Evolutionary conservation across 1,140 invertebrate genomes (phyloP).

Genomic region (Drosophila sp.): DNA sequence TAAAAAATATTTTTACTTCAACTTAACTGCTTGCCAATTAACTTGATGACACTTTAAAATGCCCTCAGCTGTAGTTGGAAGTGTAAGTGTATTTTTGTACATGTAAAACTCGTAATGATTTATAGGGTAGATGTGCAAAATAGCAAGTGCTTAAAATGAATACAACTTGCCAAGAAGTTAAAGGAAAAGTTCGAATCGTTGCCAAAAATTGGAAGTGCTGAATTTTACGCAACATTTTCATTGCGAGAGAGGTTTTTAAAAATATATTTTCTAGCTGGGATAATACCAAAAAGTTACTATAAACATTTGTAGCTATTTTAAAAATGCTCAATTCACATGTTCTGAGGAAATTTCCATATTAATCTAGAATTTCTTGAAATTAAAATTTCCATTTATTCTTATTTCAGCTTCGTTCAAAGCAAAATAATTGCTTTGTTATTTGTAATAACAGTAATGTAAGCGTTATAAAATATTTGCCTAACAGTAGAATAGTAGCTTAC

Average conservation of each 20-base stretch:
- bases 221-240: not conserved
- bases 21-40: constrained; percentile 50
- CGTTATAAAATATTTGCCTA: not conserved
- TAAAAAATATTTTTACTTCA: constrained; percentile 32
- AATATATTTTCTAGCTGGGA: not conserved
- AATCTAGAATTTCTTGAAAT: too few species aligned
- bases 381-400: too few species aligned
- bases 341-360: too few species aligned
- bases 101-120: constrained; percentile 43
- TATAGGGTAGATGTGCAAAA: constrained; percentile 39
- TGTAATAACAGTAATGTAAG: not conserved
- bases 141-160: constrained; percentile 29
- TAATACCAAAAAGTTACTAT: not conserved
- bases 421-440: not conserved
- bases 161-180: constrained; percentile 40
- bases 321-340: too few species aligned
- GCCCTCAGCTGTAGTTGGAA: constrained; percentile 3
- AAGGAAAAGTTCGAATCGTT: constrained; percentile 26
- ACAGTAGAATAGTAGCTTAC: not conserved
- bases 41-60: constrained; percentile 59
- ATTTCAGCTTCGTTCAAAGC: too few species aligned
- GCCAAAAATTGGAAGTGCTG: constrained; percentile 39
- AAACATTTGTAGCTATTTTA: too few species aligned
- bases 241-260: not conserved
- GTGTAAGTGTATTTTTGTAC: not conserved